These are phyloP conservation scores for Acrobasis consociella DNA, from an alignment of 2,888 invertebrate species.

Conservation along the genomic window DNA sequence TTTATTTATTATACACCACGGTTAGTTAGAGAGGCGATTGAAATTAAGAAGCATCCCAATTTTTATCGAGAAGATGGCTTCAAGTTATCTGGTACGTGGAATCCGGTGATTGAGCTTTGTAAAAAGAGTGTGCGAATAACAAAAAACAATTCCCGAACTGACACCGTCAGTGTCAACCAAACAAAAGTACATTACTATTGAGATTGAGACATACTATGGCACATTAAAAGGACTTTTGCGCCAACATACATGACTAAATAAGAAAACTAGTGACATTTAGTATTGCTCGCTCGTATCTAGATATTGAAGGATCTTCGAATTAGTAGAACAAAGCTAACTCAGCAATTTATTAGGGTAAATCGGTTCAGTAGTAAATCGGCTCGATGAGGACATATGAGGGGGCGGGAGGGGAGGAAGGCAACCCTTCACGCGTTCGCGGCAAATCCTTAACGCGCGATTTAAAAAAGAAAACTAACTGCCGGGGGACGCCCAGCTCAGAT, in stretches of 20 bases:
- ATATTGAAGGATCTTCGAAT: conserved; percentile 35
- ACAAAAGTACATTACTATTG: too few species aligned
- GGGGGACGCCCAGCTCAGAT: conserved; percentile 67
- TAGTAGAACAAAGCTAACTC: conserved; percentile 46
- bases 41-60: too few species aligned
- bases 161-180: too few species aligned
- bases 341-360: conserved; percentile 54
- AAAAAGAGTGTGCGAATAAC: too few species aligned
- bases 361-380: conserved; percentile 54
- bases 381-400: conserved; percentile 71
- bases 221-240: too few species aligned
- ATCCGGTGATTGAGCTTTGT: too few species aligned
- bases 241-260: not conserved
- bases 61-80: too few species aligned
- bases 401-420: conserved; percentile 58
- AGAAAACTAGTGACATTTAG: not conserved
- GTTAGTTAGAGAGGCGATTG: too few species aligned
- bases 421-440: conserved; percentile 80
- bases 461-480: conserved; percentile 80
- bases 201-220: too few species aligned
- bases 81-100: too few species aligned
- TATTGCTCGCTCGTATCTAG: conserved; percentile 8
- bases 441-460: conserved; percentile 82
- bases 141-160: too few species aligned
- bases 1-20: too few species aligned